Conservation (phyloP, 2,888 invertebrate genomes). For the Caenorhabditis sulstoni region DNA sequence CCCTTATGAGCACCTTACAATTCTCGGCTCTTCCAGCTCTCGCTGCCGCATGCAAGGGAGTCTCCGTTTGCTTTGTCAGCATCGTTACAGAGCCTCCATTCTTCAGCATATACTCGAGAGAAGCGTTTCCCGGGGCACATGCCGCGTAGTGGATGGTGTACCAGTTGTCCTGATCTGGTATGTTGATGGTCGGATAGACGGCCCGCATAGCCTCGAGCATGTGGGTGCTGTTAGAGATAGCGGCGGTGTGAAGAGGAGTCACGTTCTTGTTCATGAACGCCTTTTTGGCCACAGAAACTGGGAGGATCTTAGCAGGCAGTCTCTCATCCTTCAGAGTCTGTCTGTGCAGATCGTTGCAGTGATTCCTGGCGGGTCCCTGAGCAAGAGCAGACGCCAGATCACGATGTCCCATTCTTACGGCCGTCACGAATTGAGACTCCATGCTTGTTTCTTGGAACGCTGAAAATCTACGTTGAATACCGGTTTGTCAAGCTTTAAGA, state of each 20-base stretch:
- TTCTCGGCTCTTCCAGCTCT: conserved; percentile 67
- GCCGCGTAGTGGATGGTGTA: conserved; percentile 83
- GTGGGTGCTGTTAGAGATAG: conserved; percentile 83
- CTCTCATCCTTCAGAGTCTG: conserved; percentile 79
- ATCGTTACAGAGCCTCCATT: conserved; percentile 60
- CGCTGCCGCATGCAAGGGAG: conserved; percentile 73
- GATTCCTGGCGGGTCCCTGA: conserved; percentile 49
- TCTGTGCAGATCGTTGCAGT: conserved; percentile 82
- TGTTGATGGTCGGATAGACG: conserved; percentile 82
- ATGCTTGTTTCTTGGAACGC: conserved; percentile 40
- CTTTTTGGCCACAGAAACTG: conserved; percentile 82
- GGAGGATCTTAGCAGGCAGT: conserved; percentile 75
- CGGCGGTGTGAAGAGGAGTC: conserved; percentile 83
- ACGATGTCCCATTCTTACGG: conserved; percentile 54
- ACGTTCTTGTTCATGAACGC: conserved; percentile 81
- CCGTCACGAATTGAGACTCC: conserved; percentile 49
- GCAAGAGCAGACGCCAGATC: conserved; percentile 60
- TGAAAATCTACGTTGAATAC: conserved; percentile 10
- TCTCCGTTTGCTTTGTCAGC: conserved; percentile 67
- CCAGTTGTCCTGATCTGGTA: conserved; percentile 82
- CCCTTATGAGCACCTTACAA: conserved; percentile 58
- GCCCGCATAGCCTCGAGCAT: conserved; percentile 80
- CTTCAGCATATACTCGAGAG: conserved; percentile 81
- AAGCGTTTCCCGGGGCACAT: conserved; percentile 82
- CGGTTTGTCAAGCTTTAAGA: not conserved